A percentile compares a stretch with the other conserved stretches of the same genome.
Conservation (phyloP, 2,113 vertebrate genomes). For the Hippocampus barbouri region DNA sequence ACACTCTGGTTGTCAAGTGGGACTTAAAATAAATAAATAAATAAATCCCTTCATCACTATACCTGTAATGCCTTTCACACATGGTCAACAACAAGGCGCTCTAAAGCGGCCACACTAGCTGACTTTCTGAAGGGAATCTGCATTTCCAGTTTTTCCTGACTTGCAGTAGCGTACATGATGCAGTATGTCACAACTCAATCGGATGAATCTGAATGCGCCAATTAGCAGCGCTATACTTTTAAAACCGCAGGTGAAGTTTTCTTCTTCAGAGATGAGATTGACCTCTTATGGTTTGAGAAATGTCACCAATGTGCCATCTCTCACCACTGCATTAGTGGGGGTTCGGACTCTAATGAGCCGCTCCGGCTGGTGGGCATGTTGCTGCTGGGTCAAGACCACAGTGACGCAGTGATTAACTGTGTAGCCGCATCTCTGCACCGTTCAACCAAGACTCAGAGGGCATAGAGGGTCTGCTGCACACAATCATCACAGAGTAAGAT, state of each 20-base stretch:
- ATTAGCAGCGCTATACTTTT: slow-evolving; percentile 18
- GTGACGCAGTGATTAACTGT: not conserved
- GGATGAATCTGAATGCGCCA: slow-evolving; percentile 4
- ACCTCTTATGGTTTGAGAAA: slow-evolving; percentile 23
- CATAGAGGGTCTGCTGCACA: not conserved
- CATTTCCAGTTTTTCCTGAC: not conserved
- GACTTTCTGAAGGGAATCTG: too few relatives aligned
- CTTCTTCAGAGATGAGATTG: slow-evolving; percentile 19
- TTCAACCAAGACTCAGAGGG: not conserved
- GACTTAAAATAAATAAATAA: too few relatives aligned
- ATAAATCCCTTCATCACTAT: too few relatives aligned
- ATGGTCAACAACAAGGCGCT: too few relatives aligned
- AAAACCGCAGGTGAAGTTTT: not conserved
- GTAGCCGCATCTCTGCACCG: not conserved
- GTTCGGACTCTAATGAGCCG: slow-evolving; percentile 17
- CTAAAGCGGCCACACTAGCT: too few relatives aligned
- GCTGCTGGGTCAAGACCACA: not conserved
- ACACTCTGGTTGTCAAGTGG: too few relatives aligned
- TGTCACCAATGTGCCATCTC: slow-evolving; percentile 3
- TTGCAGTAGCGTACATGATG: not conserved
- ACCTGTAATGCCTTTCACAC: too few relatives aligned
- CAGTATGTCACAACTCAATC: not conserved
- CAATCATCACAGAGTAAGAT: not conserved
- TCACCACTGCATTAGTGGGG: slow-evolving; percentile 4
- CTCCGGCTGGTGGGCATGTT: slow-evolving; percentile 9